Evolutionary conservation across 2,888 invertebrate species (phyloP).

Genomic region (Strigamia crassipes): DNA sequence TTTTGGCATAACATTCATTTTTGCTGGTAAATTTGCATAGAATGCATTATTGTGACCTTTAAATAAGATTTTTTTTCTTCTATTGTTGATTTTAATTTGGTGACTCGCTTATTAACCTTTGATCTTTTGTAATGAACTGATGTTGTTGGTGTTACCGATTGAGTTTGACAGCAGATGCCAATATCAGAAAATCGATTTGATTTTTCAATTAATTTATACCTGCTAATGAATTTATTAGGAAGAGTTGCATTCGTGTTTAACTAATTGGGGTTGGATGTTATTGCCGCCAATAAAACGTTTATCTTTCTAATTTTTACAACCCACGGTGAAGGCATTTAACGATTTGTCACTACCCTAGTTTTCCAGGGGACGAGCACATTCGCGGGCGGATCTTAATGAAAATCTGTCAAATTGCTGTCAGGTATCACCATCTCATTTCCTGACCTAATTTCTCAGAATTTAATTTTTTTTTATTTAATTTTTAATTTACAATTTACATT

Average conservation of each 20-base stretch:
- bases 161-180: no score
- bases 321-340: slow-evolving; percentile 1
- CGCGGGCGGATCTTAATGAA: slow-evolving; percentile 12
- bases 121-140: no score
- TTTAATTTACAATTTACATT: no score
- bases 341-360: slow-evolving; percentile 14
- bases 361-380: background rate
- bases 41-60: no score
- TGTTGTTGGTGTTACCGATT: no score
- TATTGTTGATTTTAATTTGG: no score
- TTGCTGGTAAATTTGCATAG: no score
- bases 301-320: background rate
- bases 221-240: background rate
- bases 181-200: background rate
- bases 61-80: no score
- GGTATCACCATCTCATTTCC: slow-evolving; percentile 18
- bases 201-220: background rate
- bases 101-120: no score
- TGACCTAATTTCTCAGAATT: background rate
- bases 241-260: background rate
- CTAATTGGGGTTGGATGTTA: background rate
- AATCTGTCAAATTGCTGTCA: slow-evolving; percentile 37
- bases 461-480: background rate
- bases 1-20: no score
- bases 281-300: background rate